These are phyloP conservation scores for Sipha maydis DNA, from an alignment of 2,888 invertebrate genomes.

Conservation along the genomic window DNA sequence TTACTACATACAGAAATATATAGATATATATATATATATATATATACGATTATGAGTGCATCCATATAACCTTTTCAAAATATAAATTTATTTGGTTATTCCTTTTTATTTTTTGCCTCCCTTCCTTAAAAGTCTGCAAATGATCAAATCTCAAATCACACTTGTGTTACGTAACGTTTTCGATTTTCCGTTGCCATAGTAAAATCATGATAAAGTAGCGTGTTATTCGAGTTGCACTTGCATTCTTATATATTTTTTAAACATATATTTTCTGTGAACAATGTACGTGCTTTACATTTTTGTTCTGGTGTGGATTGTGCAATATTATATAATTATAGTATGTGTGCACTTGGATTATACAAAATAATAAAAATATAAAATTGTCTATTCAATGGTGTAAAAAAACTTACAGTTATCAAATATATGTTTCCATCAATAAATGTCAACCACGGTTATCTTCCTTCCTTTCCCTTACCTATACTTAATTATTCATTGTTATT, in stretches of 20 bases:
- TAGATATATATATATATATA: no score
- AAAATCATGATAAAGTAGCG: no score
- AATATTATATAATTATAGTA: no score
- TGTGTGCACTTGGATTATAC: no score
- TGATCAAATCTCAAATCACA: background rate
- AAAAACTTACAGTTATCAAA: no score
- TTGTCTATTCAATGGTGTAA: no score
- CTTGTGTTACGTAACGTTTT: background rate
- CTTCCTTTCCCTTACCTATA: no score
- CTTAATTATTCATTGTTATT: no score
- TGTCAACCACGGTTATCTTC: no score
- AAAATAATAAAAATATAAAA: no score
- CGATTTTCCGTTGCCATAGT: background rate
- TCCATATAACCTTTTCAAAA: background rate
- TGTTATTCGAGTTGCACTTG: background rate
- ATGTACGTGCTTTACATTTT: background rate
- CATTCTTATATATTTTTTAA: background rate
- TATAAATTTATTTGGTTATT: background rate
- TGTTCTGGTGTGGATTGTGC: background rate
- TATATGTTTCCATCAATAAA: no score
- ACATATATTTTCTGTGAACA: background rate
- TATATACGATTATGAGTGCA: background rate
- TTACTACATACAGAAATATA: no score
- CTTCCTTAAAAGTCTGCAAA: background rate
- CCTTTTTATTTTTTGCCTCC: background rate